Conservation (phyloP, 1,140 invertebrate species). For the Diorhabda sublineata region DNA sequence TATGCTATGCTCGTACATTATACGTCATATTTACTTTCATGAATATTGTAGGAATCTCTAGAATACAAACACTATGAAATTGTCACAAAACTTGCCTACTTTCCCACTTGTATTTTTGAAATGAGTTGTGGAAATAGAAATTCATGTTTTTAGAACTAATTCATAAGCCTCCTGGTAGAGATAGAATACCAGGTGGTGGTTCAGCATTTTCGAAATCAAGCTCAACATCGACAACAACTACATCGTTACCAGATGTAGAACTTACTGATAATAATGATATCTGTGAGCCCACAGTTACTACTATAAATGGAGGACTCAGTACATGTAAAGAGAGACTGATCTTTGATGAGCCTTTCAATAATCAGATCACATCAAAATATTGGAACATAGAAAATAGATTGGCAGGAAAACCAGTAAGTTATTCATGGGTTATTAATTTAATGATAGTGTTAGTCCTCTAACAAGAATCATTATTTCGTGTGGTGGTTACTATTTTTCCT, state of each 20-base stretch:
- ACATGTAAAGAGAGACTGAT: constrained; percentile 40
- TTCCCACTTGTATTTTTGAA: no score
- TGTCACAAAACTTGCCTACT: no score
- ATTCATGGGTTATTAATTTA: no score
- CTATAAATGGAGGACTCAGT: constrained; percentile 25
- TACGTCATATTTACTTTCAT: no score
- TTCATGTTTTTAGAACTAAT: not conserved
- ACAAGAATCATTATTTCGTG: no score
- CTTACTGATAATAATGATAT: not conserved
- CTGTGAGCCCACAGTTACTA: constrained; percentile 27
- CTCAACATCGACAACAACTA: not conserved
- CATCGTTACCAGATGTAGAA: not conserved
- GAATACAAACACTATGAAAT: no score
- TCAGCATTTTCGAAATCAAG: not conserved
- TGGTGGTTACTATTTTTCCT: no score
- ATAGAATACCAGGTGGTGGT: not conserved
- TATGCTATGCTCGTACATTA: no score
- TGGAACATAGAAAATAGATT: constrained; percentile 52
- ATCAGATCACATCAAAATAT: constrained; percentile 31
- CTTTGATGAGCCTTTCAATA: constrained; percentile 44
- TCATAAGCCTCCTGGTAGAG: not conserved
- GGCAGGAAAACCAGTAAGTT: constrained; percentile 43
- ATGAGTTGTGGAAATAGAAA: no score
- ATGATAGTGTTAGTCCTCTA: no score
- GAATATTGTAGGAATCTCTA: no score